These are phyloP conservation scores for Numenius arquata DNA, from an alignment of 2,113 vertebrate genomes.

Conservation along the genomic window DNA sequence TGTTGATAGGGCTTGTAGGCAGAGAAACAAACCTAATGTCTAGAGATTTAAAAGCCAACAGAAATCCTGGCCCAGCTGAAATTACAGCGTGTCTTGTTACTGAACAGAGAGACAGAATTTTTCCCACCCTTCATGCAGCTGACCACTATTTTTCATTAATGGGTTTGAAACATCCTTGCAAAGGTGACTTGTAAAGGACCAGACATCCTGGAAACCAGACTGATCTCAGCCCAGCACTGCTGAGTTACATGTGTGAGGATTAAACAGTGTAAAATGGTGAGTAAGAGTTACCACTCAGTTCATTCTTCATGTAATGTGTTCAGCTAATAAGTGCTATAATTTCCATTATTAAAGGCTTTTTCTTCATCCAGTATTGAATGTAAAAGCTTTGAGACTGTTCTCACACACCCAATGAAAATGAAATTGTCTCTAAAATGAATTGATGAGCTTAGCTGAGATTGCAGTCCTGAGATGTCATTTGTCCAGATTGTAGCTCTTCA, in stretches of 20 bases:
- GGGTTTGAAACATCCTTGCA: background rate
- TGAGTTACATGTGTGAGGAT: background rate
- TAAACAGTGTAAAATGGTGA: background rate
- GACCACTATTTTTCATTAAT: background rate
- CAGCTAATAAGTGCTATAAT: background rate
- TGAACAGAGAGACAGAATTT: background rate
- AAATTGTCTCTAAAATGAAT: background rate
- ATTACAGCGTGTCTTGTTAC: accelerated
- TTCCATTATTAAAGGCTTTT: conserved; percentile 6
- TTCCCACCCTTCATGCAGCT: background rate
- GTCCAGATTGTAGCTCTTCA: background rate
- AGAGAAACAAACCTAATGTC: background rate
- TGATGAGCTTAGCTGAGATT: background rate
- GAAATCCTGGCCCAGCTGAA: background rate
- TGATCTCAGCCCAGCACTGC: background rate
- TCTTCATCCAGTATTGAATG: background rate
- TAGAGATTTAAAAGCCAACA: background rate
- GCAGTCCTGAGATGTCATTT: background rate
- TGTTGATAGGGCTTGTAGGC: background rate
- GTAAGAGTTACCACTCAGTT: background rate
- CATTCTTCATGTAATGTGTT: background rate
- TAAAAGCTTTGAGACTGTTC: background rate
- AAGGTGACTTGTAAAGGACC: background rate
- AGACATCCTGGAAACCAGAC: background rate
- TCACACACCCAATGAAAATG: background rate